A percentile compares a stretch with the other conserved stretches of the same genome.
Conservation (phyloP, 2,797 vertebrate genomes). For the Chloroceryle amazona region DNA sequence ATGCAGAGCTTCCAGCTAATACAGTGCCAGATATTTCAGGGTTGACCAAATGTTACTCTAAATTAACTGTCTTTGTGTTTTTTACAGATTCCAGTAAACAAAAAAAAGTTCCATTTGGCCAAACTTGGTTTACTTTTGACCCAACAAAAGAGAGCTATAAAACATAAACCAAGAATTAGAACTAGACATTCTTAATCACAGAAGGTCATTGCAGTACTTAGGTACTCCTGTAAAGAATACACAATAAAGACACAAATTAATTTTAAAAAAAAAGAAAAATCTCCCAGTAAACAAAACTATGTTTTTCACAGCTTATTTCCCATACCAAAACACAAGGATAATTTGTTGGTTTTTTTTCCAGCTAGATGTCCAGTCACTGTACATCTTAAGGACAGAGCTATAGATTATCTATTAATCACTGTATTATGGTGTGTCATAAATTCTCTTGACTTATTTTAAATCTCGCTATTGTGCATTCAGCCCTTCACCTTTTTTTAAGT, state of each 20-base stretch:
- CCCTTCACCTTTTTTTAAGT: not conserved
- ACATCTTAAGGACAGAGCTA: not conserved
- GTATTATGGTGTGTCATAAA: not conserved
- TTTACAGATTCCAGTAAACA: slow-evolving; percentile 1
- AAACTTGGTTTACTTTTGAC: slow-evolving; percentile 10
- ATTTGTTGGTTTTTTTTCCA: not conserved
- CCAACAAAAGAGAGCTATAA: not conserved
- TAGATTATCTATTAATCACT: not conserved
- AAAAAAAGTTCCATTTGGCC: slow-evolving; percentile 10
- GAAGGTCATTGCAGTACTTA: not conserved
- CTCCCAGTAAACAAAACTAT: not conserved
- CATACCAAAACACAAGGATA: not conserved
- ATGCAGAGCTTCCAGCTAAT: not conserved
- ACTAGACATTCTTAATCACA: not conserved
- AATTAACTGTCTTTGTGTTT: not conserved
- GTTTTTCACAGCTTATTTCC: not conserved
- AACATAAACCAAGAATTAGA: not conserved
- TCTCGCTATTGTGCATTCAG: not conserved
- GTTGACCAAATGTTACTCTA: not conserved
- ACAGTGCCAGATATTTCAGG: not conserved
- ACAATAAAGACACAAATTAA: not conserved
- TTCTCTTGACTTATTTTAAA: not conserved
- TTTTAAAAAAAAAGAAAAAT: not conserved
- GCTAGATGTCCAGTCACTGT: not conserved
- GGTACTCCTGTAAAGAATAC: not conserved